A percentile compares a stretch with the other conserved stretches of the same genome.
These are phyloP conservation scores for Chroicocephalus ridibundus DNA, from an alignment of 2,113 vertebrate genomes.

Conservation along the genomic window DNA sequence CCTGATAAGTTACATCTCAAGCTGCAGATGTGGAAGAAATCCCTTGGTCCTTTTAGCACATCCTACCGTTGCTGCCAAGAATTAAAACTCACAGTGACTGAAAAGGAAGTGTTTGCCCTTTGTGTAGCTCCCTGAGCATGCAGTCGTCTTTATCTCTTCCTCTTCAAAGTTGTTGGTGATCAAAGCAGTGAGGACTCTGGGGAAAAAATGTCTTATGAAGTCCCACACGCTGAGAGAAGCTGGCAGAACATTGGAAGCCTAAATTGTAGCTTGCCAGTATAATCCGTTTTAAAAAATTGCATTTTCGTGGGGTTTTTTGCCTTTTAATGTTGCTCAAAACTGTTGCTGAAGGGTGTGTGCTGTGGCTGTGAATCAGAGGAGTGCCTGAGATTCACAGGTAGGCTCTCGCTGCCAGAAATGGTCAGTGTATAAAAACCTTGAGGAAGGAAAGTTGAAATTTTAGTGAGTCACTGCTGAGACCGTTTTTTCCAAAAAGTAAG, in stretches of 20 bases:
- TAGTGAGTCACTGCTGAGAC: background rate
- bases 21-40: background rate
- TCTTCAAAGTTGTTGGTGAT: conserved; percentile 41
- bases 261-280: background rate
- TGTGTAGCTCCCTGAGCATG: background rate
- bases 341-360: background rate
- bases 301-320: background rate
- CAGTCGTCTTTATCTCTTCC: conserved; percentile 9
- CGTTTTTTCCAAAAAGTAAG: background rate
- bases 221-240: background rate
- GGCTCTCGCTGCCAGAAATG: background rate
- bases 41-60: background rate
- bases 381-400: background rate
- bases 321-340: background rate
- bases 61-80: background rate
- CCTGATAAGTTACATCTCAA: background rate
- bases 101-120: conserved; percentile 43
- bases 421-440: background rate
- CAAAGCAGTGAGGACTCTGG: conserved; percentile 6
- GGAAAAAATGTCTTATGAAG: background rate
- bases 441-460: background rate
- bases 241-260: background rate
- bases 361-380: background rate
- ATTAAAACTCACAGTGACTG: background rate
- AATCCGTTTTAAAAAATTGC: background rate